Conservation (phyloP, 2,113 vertebrate genomes). For the Oncorhynchus nerka region DNA sequence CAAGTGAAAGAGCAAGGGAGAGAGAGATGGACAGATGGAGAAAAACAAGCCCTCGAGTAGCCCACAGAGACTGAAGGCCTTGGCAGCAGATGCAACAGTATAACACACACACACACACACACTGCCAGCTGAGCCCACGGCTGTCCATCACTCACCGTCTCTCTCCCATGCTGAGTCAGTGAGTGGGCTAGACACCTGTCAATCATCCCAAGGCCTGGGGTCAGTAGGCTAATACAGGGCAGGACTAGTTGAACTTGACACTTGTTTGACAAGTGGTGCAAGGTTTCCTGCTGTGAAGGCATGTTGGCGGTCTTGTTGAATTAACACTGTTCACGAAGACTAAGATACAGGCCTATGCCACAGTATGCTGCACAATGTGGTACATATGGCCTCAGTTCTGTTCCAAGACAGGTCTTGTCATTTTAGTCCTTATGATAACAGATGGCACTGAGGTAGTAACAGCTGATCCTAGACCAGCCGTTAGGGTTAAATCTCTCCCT, state of each 20-base stretch:
- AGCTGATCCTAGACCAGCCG: not conserved
- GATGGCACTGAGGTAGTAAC: not conserved
- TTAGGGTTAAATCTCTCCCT: not conserved
- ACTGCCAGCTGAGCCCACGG: too few relatives aligned
- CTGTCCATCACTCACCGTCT: constrained; percentile 37
- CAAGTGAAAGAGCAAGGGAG: constrained; percentile 7
- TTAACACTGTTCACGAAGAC: not conserved
- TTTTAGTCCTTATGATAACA: not conserved
- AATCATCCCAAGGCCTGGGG: not conserved
- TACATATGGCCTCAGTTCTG: not conserved
- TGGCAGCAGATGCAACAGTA: too few relatives aligned
- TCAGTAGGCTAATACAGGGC: not conserved
- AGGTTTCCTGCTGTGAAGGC: not conserved
- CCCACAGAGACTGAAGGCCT: too few relatives aligned
- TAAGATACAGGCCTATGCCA: not conserved
- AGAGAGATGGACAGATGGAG: not conserved
- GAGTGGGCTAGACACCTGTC: constrained; percentile 6
- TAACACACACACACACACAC: too few relatives aligned
- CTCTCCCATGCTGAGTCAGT: constrained; percentile 29
- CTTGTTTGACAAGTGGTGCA: not conserved
- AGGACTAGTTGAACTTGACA: not conserved
- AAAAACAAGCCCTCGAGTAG: not conserved
- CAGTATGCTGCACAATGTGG: too few relatives aligned
- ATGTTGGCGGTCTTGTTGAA: not conserved
- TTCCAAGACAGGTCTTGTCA: not conserved